These are phyloP conservation scores for Drosophila birchii DNA, from an alignment of 2,888 invertebrate species.

Conservation along the genomic window DNA sequence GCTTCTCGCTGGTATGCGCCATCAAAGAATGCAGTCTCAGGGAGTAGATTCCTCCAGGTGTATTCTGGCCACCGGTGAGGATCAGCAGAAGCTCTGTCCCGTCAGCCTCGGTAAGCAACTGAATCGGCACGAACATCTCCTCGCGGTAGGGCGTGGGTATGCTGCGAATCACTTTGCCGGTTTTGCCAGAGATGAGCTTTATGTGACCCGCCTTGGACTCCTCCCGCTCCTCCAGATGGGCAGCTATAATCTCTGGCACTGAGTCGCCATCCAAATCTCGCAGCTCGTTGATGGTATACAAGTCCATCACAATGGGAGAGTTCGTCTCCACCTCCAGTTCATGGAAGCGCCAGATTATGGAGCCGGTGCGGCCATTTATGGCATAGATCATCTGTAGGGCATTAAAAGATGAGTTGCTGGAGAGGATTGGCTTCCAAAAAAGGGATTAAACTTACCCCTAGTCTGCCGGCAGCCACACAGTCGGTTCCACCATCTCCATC, in stretches of 20 bases:
- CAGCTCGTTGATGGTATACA: constrained; percentile 90
- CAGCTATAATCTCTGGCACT: constrained; percentile 89
- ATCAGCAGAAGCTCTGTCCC: constrained; percentile 88
- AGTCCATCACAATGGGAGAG: constrained; percentile 86
- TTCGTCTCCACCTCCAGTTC: constrained; percentile 84
- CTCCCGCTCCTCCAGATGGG: constrained; percentile 87
- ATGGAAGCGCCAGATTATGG: constrained; percentile 87
- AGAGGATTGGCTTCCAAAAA: too few relatives aligned
- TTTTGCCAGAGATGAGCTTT: constrained; percentile 89
- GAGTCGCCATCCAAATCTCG: constrained; percentile 90
- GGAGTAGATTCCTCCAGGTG: constrained; percentile 89
- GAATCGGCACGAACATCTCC: constrained; percentile 91
- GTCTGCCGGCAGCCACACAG: constrained; percentile 90
- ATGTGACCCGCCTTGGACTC: constrained; percentile 87
- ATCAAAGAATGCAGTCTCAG: constrained; percentile 87
- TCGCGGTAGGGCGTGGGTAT: constrained; percentile 88
- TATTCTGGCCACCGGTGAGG: constrained; percentile 90
- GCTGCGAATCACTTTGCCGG: constrained; percentile 88
- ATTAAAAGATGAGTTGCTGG: too few relatives aligned
- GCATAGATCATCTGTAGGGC: constrained; percentile 87
- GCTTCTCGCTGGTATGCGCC: constrained; percentile 85
- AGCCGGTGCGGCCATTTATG: constrained; percentile 89
- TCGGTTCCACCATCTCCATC: constrained; percentile 89
- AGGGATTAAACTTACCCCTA: constrained; percentile 86
- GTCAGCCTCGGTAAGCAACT: constrained; percentile 87